A percentile compares a stretch with the other conserved stretches of the same genome.
Evolutionary conservation across 2,888 invertebrate species (phyloP).

Genomic region (Sesamia inferens): DNA sequence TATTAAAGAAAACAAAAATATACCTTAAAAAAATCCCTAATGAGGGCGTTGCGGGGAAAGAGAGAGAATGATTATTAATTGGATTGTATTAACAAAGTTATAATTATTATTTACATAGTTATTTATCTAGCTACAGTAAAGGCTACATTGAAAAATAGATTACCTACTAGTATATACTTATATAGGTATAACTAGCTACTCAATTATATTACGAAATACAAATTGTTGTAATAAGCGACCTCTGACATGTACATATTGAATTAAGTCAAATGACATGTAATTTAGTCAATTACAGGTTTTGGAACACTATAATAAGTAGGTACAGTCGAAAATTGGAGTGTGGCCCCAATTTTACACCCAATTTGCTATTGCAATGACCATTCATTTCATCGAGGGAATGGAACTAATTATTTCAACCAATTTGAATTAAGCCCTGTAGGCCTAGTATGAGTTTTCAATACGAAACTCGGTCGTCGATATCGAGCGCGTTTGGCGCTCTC

Average conservation of each 20-base stretch:
- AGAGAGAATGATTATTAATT: not conserved
- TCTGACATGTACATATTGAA: slow-evolving; percentile 22
- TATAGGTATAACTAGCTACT: too few species aligned
- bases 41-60: not conserved
- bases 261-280: slow-evolving; percentile 25
- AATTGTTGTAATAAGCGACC: not conserved
- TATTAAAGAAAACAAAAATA: too few species aligned
- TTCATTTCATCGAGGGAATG: not conserved
- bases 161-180: too few species aligned
- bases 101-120: not conserved
- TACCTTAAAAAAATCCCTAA: too few species aligned
- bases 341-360: slow-evolving; percentile 19
- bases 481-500: too few species aligned
- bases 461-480: too few species aligned
- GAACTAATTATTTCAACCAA: not conserved
- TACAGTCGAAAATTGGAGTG: slow-evolving; percentile 7
- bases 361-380: slow-evolving; percentile 4
- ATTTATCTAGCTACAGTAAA: too few species aligned
- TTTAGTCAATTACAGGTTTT: slow-evolving; percentile 29
- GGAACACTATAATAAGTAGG: slow-evolving; percentile 25
- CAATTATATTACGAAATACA: not conserved
- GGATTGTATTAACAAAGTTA: not conserved
- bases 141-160: too few species aligned
- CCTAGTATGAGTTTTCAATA: too few species aligned
- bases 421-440: not conserved